phyloP scores from a whole-genome alignment of 2,113 vertebrate species.

The Aramus guarauna region DNA sequence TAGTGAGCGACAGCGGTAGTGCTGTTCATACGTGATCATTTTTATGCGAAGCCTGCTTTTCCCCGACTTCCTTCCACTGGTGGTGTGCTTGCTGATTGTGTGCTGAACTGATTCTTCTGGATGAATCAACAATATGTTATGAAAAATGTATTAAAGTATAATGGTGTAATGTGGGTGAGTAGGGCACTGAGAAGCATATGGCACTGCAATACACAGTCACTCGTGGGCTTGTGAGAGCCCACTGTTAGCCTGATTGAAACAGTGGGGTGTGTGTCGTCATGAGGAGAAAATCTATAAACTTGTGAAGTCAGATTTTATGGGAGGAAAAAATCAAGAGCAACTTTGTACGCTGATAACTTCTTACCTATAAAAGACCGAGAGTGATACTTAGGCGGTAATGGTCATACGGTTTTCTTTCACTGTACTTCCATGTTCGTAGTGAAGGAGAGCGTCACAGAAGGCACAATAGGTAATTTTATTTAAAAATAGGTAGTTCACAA shows the following conservation, averaged over 20 bases:
- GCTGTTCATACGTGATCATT: background rate
- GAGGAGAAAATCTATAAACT: background rate
- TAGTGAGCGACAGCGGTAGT: background rate
- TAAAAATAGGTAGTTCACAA: background rate
- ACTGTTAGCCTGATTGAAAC: background rate
- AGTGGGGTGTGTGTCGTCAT: background rate
- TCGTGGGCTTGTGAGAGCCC: background rate
- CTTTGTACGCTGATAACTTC: background rate
- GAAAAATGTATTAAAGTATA: conserved; percentile 10
- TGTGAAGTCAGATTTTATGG: background rate
- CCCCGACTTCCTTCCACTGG: background rate
- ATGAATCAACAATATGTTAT: background rate
- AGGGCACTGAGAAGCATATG: background rate
- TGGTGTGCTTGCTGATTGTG: background rate
- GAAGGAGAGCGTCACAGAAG: background rate
- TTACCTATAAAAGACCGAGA: background rate
- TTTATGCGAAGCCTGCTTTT: background rate
- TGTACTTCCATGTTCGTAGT: background rate
- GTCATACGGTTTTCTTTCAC: background rate
- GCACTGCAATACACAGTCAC: background rate
- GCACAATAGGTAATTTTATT: background rate
- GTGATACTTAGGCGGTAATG: background rate
- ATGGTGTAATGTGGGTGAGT: conserved; percentile 43
- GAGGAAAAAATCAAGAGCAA: background rate
- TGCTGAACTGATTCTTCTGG: conserved; percentile 25